Evolutionary conservation across 2,113 vertebrate species (phyloP).

Genomic region (Eupsittula cactorum): DNA sequence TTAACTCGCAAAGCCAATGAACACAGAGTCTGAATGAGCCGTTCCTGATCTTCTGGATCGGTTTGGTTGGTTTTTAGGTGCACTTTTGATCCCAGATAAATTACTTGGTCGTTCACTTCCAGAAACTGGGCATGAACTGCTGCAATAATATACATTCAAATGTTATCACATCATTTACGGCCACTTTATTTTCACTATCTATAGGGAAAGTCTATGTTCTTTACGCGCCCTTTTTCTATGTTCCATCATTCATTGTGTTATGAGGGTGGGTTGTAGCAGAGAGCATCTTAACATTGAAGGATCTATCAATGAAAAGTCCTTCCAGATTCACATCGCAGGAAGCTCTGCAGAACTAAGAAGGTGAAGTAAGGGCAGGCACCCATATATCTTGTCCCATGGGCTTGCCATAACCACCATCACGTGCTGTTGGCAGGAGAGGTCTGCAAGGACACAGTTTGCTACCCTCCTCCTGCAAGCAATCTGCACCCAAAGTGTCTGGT

Average conservation of each 20-base stretch:
- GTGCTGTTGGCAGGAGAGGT: not conserved
- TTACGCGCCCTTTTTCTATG: not conserved
- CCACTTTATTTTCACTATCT: not conserved
- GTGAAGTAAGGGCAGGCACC: not conserved
- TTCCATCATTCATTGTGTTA: rapidly evolving
- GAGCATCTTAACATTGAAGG: not conserved
- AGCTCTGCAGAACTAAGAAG: not conserved
- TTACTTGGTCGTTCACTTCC: not conserved
- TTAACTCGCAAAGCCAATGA: not conserved
- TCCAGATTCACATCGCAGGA: not conserved
- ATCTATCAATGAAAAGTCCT: not conserved
- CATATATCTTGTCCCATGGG: rapidly evolving
- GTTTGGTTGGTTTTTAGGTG: not conserved
- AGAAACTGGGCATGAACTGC: not conserved
- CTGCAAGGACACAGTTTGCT: not conserved
- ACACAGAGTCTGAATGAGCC: not conserved
- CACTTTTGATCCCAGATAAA: not conserved
- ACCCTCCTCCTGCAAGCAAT: not conserved
- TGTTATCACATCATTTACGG: no score
- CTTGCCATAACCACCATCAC: not conserved
- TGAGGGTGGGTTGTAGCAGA: not conserved
- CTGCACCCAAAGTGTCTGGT: not conserved
- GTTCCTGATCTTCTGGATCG: not conserved
- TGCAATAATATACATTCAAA: no score
- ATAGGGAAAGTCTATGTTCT: not conserved